Conservation (phyloP, 2,113 vertebrate species). For the Pluvianellus socialis region DNA sequence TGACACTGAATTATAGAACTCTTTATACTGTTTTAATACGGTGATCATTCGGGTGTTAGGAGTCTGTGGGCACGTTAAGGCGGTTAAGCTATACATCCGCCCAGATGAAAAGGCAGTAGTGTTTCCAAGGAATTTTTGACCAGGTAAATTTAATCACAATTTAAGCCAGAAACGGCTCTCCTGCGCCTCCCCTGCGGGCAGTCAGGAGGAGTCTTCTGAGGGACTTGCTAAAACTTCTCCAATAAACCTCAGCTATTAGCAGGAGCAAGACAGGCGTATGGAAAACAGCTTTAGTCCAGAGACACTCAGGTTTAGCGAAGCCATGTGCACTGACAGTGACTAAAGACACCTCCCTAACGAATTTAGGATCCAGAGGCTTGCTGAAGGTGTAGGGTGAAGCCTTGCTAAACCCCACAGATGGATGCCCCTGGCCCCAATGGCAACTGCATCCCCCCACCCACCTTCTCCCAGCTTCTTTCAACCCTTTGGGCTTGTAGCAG, state of each 20-base stretch:
- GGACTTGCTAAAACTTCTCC: neutral
- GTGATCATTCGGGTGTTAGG: neutral
- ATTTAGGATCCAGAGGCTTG: neutral
- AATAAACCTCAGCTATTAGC: neutral
- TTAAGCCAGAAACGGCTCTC: neutral
- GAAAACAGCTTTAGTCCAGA: neutral
- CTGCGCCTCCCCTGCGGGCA: neutral
- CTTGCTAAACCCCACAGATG: neutral
- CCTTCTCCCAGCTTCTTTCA: neutral
- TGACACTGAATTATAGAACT: neutral
- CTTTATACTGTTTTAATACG: neutral
- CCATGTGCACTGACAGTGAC: neutral
- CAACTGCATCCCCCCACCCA: neutral
- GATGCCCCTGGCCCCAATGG: neutral
- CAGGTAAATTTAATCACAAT: neutral
- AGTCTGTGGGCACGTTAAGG: neutral
- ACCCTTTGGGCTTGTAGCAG: neutral
- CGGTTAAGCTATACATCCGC: neutral
- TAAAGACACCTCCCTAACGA: neutral
- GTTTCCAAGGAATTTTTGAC: neutral
- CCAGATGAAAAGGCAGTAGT: neutral
- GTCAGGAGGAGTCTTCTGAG: neutral
- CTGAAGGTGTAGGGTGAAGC: neutral
- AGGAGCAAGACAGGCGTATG: neutral
- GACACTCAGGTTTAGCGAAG: neutral